Conservation (phyloP, 2,888 invertebrate species). For the Stenodema calcarata region DNA sequence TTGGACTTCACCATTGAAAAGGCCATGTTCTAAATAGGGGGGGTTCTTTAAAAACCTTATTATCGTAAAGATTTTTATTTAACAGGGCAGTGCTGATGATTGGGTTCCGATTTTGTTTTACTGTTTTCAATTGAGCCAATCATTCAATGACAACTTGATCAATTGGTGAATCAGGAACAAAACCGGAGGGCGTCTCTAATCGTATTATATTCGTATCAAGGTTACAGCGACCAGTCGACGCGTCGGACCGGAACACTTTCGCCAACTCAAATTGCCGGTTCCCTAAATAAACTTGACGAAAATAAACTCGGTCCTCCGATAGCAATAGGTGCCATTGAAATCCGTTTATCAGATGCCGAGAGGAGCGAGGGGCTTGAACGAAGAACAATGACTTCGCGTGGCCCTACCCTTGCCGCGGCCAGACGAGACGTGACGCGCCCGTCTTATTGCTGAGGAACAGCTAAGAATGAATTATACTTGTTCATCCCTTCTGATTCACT, state of each 20-base stretch:
- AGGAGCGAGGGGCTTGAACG: background rate
- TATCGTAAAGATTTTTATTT: too few species aligned
- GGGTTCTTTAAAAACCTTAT: too few species aligned
- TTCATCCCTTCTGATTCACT: background rate
- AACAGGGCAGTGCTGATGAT: too few species aligned
- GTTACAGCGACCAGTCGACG: background rate
- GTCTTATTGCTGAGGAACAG: background rate
- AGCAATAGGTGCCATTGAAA: background rate
- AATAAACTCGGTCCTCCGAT: background rate
- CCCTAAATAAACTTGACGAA: background rate
- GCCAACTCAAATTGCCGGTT: background rate
- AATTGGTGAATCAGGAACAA: too few species aligned
- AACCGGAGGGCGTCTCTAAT: too few species aligned
- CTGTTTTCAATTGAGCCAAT: too few species aligned
- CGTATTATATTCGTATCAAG: background rate
- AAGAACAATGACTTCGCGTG: background rate
- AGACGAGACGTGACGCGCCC: background rate
- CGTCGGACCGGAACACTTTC: background rate
- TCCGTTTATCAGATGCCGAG: background rate
- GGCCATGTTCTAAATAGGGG: too few species aligned
- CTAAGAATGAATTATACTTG: background rate
- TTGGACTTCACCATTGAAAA: too few species aligned
- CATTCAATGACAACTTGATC: too few species aligned
- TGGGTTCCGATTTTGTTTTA: too few species aligned
- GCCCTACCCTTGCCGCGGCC: background rate